phyloP scores from a whole-genome alignment of 2,113 vertebrate species.

The Shinisaurus crocodilurus region DNA sequence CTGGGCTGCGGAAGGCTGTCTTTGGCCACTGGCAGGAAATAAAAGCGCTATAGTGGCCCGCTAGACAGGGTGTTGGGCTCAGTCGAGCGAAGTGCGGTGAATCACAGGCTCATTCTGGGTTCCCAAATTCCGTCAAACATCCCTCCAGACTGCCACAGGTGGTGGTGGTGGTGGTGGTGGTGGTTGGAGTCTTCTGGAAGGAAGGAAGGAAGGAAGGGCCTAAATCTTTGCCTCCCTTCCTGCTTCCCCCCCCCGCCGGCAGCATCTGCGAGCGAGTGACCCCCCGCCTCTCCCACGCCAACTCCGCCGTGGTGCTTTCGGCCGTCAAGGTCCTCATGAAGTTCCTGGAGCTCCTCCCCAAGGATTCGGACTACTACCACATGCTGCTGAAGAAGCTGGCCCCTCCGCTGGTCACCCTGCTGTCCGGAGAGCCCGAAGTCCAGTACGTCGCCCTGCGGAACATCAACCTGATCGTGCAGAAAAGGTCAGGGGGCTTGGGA shows the following conservation, averaged over 20 bases:
- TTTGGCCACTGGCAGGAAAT: too few species aligned
- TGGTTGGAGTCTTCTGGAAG: too few species aligned
- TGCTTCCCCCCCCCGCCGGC: constrained; percentile 22
- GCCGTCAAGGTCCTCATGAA: constrained; percentile 99
- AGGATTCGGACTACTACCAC: constrained; percentile 97
- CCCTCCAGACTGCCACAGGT: too few species aligned
- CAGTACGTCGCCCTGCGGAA: constrained; percentile 98
- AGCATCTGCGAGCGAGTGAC: constrained; percentile 98
- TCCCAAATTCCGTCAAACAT: background rate
- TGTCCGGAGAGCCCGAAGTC: constrained; percentile 97
- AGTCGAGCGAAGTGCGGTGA: too few species aligned
- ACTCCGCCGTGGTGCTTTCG: constrained; percentile 96
- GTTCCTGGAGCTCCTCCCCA: constrained; percentile 95
- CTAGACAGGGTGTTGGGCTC: too few species aligned
- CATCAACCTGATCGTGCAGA: constrained; percentile 99
- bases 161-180: background rate
- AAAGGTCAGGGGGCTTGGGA: constrained; percentile 81
- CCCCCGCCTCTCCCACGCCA: constrained; percentile 95
- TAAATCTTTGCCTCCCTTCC: background rate
- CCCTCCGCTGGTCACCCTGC: constrained; percentile 93
- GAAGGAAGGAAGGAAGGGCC: too few species aligned
- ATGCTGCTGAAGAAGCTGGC: constrained; percentile 97
- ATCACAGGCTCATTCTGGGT: too few species aligned
- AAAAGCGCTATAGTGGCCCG: background rate
- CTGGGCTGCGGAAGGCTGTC: too few species aligned